A percentile compares a stretch with the other conserved stretches of the same genome.
These are phyloP conservation scores for Tachysurus fulvidraco DNA, from an alignment of 2,113 vertebrate species.

Conservation along the genomic window DNA sequence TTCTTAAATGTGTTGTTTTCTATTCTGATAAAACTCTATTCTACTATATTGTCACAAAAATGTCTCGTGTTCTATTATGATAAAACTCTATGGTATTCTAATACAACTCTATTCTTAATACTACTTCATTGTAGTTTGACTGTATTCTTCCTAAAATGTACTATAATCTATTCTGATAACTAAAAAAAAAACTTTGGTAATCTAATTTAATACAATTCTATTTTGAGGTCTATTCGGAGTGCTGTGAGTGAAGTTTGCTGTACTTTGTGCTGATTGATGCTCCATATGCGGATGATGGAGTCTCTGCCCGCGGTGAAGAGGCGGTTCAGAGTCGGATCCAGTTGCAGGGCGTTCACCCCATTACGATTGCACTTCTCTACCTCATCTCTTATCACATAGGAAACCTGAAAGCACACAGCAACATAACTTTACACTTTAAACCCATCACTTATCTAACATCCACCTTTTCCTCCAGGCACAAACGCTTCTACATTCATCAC, in stretches of 20 bases:
- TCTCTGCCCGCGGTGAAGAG: slow-evolving; percentile 96
- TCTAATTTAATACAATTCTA: neutral
- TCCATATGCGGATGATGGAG: slow-evolving; percentile 99
- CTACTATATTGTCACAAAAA: no score
- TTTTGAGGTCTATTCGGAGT: neutral
- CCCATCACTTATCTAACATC: neutral
- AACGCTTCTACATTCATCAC: neutral
- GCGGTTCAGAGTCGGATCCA: slow-evolving; percentile 90
- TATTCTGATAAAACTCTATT: no score
- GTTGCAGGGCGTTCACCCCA: slow-evolving; percentile 94
- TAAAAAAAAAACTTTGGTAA: no score
- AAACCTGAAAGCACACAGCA: slow-evolving; percentile 77
- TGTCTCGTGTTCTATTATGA: neutral
- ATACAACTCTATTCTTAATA: neutral
- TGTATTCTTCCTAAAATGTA: neutral
- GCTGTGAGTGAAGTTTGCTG: neutral
- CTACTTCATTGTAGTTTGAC: neutral
- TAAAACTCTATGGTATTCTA: no score
- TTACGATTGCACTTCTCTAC: slow-evolving; percentile 98
- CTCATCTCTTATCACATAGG: slow-evolving; percentile 97
- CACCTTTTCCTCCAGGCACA: neutral
- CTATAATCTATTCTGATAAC: neutral
- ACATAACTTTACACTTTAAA: neutral
- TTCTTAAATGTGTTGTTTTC: no score
- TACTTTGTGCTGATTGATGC: slow-evolving; percentile 98